Base-by-base conservation (phyloP, 2,113 vertebrate species). In the Sphaerodactylus townsendi region DNA sequence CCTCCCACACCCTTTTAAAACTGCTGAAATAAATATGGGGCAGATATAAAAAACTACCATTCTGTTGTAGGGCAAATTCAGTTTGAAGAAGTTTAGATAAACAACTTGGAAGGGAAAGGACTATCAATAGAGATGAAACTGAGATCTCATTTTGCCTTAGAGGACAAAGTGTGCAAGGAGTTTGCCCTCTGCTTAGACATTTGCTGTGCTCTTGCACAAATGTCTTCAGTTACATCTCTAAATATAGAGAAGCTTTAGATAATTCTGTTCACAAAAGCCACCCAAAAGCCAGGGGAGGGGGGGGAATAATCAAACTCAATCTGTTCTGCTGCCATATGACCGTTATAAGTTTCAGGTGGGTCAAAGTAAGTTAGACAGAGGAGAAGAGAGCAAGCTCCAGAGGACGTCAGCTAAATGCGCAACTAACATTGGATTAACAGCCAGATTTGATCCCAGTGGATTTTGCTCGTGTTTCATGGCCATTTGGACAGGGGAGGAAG, bases 181-280 rank as follows among this genome's bases (percentile, higher is more conserved):
- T 53, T 87, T 64, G 71, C 48, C 86, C 65, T 71, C 39, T 30
- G 72, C 39, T 39, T 39, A 33, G 73, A 64, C 53, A 35, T 82
- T 69, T 50, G 25, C n/a, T 37, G 56, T n/a, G 21, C 41, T 41
- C 50, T 71, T 41, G 62, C 39, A 71, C 33, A 72, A 85, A 77
- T 62, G 53, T 37, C 50, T 82, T 37, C 33, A 77, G 39, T 64
- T 48, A 10, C 17, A 77, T 76, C 39, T 86, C 50, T 86, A 82
- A 71, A 77, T 62, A 75, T 75, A 79, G 62, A 79, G 70, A n/a
- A 79, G 33, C 19, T 62, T 62, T 76, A 87, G 23, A 44, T 69
- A 48, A 73, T 83, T 59, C 48, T 83, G 19, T 62, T 79, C 23
- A 25, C 48, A 80, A 59, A 70, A 56, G 77, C 35, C 59, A 7